Conservation (phyloP, 2,888 invertebrate genomes). For the Anoplius nigerrimus region DNA sequence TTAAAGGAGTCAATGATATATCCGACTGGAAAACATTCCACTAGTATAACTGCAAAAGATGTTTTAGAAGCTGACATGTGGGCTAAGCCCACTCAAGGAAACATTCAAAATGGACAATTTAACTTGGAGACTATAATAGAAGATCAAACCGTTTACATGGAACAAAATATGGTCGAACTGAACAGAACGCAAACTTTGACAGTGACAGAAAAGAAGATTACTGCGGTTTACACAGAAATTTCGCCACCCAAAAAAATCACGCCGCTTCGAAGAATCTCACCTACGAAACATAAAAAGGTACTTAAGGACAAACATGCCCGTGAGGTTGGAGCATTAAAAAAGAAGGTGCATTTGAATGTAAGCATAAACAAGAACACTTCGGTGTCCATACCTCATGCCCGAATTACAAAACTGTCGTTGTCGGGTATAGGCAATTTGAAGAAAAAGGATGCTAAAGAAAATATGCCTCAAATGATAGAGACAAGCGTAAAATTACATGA, state of each 20-base stretch:
- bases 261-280: slow-evolving; percentile 21
- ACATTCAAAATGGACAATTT: not conserved
- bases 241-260: slow-evolving; percentile 34
- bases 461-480: slow-evolving; percentile 37
- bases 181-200: slow-evolving; percentile 21
- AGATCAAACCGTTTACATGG: not conserved
- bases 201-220: not conserved
- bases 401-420: slow-evolving; percentile 60
- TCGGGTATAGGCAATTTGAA: slow-evolving; percentile 41
- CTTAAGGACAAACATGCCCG: slow-evolving; percentile 53
- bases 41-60: slow-evolving; percentile 57
- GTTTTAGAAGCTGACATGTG: slow-evolving; percentile 67
- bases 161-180: not conserved
- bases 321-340: slow-evolving; percentile 49
- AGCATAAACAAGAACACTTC: slow-evolving; percentile 24
- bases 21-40: slow-evolving; percentile 30
- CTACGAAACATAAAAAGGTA: slow-evolving; percentile 35
- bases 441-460: slow-evolving; percentile 26
- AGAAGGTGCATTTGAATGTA: slow-evolving; percentile 51
- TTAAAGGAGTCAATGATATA: slow-evolving; percentile 1
- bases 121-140: not conserved
- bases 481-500: slow-evolving; percentile 57
- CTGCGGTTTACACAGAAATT: slow-evolving; percentile 32
- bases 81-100: slow-evolving; percentile 47
- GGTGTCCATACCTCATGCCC: slow-evolving; percentile 58